These are phyloP conservation scores for Mesaphorura yosii DNA, from an alignment of 1,140 invertebrate genomes.

Conservation along the genomic window DNA sequence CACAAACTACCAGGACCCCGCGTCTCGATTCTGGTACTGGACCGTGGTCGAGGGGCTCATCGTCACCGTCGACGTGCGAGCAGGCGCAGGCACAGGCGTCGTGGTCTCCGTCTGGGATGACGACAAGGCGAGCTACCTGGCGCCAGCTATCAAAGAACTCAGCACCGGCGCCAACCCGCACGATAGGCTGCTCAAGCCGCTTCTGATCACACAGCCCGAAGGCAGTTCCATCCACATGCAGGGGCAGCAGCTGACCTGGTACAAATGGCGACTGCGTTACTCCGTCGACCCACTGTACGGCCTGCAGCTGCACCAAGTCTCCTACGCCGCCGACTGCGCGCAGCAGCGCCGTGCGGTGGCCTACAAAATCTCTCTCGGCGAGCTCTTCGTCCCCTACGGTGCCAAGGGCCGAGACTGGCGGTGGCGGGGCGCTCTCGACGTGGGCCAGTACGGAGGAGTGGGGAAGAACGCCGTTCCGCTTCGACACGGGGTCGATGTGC, in stretches of 20 bases:
- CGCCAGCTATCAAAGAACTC: background rate
- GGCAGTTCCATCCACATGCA: background rate
- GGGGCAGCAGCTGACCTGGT: conserved; percentile 1
- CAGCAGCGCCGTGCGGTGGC: background rate
- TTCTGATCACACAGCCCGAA: background rate
- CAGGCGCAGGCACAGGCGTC: too few relatives aligned
- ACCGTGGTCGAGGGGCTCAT: background rate
- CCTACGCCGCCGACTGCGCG: background rate
- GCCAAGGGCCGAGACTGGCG: conserved; percentile 1
- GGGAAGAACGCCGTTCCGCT: background rate
- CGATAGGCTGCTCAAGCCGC: background rate
- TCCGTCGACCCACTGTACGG: background rate
- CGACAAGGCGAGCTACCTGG: background rate
- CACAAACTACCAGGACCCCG: background rate
- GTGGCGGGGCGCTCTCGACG: background rate
- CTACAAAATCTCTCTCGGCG: background rate
- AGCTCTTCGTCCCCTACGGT: conserved; percentile 1
- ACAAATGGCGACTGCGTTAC: conserved; percentile 1
- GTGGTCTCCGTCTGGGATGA: background rate
- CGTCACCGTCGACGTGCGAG: background rate
- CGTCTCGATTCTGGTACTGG: background rate
- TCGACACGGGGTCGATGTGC: background rate
- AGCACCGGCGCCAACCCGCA: background rate
- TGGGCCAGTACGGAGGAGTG: background rate
- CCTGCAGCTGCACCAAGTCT: background rate